These are phyloP conservation scores for Crocodylus rhombifer DNA, from an alignment of 2,797 vertebrate species.

Conservation along the genomic window DNA sequence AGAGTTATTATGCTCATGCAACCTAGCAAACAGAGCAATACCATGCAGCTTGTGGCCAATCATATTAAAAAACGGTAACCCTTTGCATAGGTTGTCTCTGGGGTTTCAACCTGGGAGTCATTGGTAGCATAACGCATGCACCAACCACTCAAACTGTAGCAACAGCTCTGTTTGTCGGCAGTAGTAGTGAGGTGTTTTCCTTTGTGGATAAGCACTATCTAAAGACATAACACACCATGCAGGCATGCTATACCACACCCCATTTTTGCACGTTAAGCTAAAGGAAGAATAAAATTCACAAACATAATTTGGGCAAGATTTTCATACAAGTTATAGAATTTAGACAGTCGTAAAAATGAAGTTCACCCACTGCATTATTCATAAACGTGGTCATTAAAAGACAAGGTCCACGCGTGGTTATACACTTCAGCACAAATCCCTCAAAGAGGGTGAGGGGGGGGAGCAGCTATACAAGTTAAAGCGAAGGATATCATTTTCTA, in stretches of 20 bases:
- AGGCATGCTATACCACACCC: background rate
- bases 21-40: background rate
- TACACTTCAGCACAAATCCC: background rate
- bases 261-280: background rate
- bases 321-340: background rate
- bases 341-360: background rate
- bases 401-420: background rate
- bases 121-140: background rate
- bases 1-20: no score
- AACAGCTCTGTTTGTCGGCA: background rate
- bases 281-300: background rate
- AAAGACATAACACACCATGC: background rate
- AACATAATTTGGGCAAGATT: background rate
- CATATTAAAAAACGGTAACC: background rate
- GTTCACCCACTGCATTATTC: background rate
- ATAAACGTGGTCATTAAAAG: background rate
- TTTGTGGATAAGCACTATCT: background rate
- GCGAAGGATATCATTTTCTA: slow-evolving; percentile 60
- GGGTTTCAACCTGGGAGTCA: background rate
- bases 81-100: background rate
- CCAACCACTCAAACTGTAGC: background rate
- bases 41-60: background rate
- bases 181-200: background rate
- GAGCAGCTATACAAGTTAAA: background rate
- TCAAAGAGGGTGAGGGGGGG: no score